phyloP scores from a whole-genome alignment of 2,113 vertebrate genomes.

The Paradisaea rubra region DNA sequence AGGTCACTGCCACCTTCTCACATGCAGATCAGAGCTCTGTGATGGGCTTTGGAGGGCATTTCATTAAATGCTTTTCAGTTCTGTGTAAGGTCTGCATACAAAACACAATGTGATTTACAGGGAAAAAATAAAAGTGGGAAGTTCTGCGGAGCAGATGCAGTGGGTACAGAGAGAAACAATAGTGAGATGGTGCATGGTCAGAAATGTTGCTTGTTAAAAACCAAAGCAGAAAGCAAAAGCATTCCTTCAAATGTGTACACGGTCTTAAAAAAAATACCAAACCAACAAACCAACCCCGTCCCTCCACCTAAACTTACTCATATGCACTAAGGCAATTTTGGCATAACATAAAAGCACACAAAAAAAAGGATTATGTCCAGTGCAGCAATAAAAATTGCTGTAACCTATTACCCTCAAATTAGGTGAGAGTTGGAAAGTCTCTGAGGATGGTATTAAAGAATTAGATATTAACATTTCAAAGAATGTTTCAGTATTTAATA shows the following conservation, averaged over 20 bases:
- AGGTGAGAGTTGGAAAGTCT: constrained; percentile 2
- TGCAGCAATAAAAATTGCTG: constrained; percentile 3
- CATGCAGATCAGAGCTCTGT: not conserved
- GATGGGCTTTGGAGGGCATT: not conserved
- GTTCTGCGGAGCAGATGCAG: not conserved
- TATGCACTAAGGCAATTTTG: not conserved
- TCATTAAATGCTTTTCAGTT: not conserved
- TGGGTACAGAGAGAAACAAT: not conserved
- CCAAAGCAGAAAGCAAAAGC: constrained; percentile 1
- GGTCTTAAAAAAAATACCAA: not conserved
- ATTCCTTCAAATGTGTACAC: not conserved
- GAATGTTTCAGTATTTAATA: not conserved
- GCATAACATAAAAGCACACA: not conserved
- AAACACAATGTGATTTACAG: not conserved
- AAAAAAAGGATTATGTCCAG: not conserved
- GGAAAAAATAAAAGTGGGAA: not conserved
- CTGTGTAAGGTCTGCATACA: not conserved
- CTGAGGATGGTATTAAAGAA: not conserved
- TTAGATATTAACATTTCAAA: not conserved
- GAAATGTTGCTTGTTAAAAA: not conserved
- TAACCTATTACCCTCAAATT: constrained; percentile 31
- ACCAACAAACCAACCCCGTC: not conserved
- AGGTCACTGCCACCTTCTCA: not conserved
- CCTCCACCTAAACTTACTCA: not conserved
- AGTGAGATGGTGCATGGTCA: not conserved